Evolutionary conservation across 1,140 invertebrate species (phyloP), one percentile per base, ranked within the genome.

Genomic region (Sycobia sp.): DNA sequence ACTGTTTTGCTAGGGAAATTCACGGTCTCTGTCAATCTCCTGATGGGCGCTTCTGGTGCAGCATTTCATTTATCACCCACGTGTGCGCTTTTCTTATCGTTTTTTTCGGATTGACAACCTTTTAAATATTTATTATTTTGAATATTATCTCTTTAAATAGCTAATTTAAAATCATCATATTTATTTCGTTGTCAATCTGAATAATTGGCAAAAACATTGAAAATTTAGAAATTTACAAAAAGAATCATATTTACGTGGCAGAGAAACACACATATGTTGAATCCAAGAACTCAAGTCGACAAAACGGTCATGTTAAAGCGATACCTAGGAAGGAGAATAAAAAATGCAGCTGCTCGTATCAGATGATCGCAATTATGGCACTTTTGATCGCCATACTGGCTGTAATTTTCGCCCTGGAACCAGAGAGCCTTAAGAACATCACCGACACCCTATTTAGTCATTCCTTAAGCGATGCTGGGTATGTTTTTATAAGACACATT

Each of bases 331-430:
- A 73, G 71, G 74, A 62, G 53, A 72, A 67, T 68, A 67, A 64
- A 72, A 75, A 69, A 71, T 16, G 66, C 63, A 74, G 69, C 70
- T 76, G 72, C 65, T 65, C 71, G 27, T 76, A 66, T 76, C 76
- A 75, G 80, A 80, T 76, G 71, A 73, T 70, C 61, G 68, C 70
- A 65, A 68, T 72, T 63, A 66, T 69, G 60, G 71, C 77, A 68
- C 67, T 71, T 65, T 70, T 81, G 70, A 67, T 78, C 67, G 68
- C 73, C 67, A 68, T 79, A 62, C 63, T 80, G 72, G 76, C 76
- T 68, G 66, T 82, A 71, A 71, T 77, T 74, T 69, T 79, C 76
- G 70, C 71, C 68, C 66, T 79, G 80, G 78, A 80, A 67, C 76
- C 77, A 67, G 73, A 60, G 41, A 25, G 14, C 39, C 44, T 60